These are phyloP conservation scores for Leptoteleia sp. DNA, from an alignment of 1,140 invertebrate species.

Conservation along the genomic window DNA sequence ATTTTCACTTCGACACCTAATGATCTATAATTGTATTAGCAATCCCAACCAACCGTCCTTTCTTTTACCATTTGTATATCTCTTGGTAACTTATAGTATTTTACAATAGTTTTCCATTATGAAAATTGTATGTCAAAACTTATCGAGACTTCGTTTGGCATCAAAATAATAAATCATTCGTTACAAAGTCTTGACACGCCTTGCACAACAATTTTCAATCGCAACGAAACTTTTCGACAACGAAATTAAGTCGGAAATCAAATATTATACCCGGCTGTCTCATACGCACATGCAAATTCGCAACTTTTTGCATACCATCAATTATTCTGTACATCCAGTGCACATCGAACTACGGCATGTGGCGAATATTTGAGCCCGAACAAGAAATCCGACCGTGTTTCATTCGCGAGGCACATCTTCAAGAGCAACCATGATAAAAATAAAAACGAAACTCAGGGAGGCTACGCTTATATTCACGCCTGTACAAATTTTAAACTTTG, in stretches of 20 bases:
- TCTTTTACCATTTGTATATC: constrained; percentile 25
- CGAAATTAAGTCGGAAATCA: constrained; percentile 14
- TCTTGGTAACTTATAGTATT: constrained; percentile 36
- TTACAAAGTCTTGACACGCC: background rate
- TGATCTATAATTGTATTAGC: constrained; percentile 42
- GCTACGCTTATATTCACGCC: constrained; percentile 24
- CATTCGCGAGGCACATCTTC: constrained; percentile 56
- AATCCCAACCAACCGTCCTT: constrained; percentile 35
- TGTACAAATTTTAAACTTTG: constrained; percentile 14
- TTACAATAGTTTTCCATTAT: constrained; percentile 23
- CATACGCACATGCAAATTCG: background rate
- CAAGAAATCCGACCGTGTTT: constrained; percentile 33
- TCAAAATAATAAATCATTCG: constrained; percentile 22
- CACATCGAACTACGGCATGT: constrained; percentile 15
- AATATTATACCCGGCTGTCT: background rate
- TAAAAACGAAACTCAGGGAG: constrained; percentile 3
- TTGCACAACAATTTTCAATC: background rate
- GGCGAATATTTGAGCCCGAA: constrained; percentile 8
- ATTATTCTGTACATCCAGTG: constrained; percentile 17
- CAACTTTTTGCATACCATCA: background rate
- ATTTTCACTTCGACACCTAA: constrained; percentile 53
- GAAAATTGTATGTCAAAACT: background rate
- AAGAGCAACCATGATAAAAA: constrained; percentile 15
- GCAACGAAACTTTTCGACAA: background rate
- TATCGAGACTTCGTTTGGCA: background rate